Conservation (phyloP, 2,113 vertebrate species). For the Alces alces region DNA sequence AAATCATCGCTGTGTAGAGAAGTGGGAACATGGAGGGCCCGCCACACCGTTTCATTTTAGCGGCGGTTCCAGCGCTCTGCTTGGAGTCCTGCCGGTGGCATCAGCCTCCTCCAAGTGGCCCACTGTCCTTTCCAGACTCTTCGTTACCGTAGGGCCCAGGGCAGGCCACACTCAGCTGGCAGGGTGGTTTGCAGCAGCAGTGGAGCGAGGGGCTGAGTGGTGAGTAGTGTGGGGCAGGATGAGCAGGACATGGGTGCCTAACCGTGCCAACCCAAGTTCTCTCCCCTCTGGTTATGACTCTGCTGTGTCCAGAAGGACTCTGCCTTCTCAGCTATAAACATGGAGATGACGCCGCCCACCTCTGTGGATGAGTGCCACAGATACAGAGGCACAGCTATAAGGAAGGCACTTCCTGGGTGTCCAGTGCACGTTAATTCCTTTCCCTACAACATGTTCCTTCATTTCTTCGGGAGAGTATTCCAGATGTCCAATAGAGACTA, state of each 20-base stretch:
- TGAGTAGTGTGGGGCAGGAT: no score
- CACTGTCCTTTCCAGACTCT: not conserved
- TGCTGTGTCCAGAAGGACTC: not conserved
- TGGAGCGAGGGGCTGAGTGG: not conserved
- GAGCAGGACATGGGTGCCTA: not conserved
- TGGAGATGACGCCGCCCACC: not conserved
- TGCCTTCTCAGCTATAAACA: not conserved
- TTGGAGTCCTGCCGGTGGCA: not conserved
- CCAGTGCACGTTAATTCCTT: not conserved
- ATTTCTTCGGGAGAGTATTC: not conserved
- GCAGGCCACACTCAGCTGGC: not conserved
- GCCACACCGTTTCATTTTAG: not conserved
- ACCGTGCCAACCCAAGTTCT: not conserved
- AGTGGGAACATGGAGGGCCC: not conserved
- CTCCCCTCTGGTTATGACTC: not conserved
- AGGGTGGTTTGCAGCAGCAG: not conserved
- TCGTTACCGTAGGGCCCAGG: rapidly evolving
- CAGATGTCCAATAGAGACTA: not conserved
- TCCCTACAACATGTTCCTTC: not conserved
- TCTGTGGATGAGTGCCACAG: not conserved
- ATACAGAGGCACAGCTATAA: not conserved
- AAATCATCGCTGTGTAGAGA: not conserved
- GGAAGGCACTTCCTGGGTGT: not conserved
- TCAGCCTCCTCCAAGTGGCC: not conserved
- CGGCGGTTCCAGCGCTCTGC: not conserved